Base-by-base conservation (phyloP, 2,797 vertebrate genomes). In the Hyperoplus lanceolatus region DNA sequence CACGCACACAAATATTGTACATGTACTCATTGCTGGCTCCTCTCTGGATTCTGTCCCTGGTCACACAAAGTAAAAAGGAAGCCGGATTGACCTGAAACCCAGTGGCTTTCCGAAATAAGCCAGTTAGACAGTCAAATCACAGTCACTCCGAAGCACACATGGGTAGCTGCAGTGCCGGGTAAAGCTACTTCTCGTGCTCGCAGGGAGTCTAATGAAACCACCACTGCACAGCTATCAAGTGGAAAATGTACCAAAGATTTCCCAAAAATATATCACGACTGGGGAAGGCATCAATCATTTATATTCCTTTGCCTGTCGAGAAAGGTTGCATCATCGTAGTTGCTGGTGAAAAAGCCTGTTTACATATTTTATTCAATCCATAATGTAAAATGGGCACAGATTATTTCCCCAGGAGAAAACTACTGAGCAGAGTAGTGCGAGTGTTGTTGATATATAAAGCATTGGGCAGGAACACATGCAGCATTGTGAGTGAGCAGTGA, bases 361-460 rank as follows among this genome's bases (percentile, higher is more conserved):
- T 92, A 87, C 90, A 90, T 91, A 85, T 90, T 92, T 85, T 84
- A 93, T 93, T 68, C 6, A 70, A 82, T 92, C 58, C 68, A 90
- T 90, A 85, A 85, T 85, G 77, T 77, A 82, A 66, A 53, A 74
- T 36, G 1, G 70, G 46, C 77, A 83, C 6, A 0, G 65, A 61
- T 61, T 78, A 77, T 78, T 82, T 82, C 87, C 82, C 29, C 77
- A 39, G 6, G 73, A 79, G 87, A 81, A 65, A 58, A 71, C 49
- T 51, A 43, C 56, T 50, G 48, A 75, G 58, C 13, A 21, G 74
- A 85, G 57, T 16, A 58, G 56, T 46, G 53, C 10, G 50, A 50
- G 65, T 65, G 57, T 70, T 65, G 57, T 70, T 72, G 46, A 70
- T 79, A 43, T 50, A 74, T 38, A 53, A 18, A 57, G 62, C 49